These are phyloP conservation scores for Callyntrura sp. DNA, from an alignment of 2,888 invertebrate species.

Conservation along the genomic window DNA sequence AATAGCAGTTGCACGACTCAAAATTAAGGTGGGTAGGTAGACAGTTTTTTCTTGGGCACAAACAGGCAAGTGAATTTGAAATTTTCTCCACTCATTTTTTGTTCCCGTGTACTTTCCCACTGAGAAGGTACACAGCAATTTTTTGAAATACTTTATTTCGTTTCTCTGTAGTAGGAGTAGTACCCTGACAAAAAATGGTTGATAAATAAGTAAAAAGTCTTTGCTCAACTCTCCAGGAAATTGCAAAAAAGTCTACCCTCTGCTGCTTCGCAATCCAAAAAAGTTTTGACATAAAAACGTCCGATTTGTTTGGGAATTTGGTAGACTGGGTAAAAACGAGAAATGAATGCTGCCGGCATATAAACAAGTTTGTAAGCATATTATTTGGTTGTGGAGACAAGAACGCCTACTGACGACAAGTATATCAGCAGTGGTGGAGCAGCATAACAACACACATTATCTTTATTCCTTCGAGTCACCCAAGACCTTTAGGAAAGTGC, in stretches of 20 bases:
- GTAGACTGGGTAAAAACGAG: slow-evolving; percentile 3
- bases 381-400: not conserved
- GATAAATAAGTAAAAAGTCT: slow-evolving; percentile 49
- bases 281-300: slow-evolving; percentile 59
- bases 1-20: not conserved
- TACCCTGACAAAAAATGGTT: slow-evolving; percentile 17
- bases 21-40: not conserved
- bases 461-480: too few relatives aligned
- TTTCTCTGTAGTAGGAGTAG: not conserved
- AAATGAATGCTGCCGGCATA: slow-evolving; percentile 29
- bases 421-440: too few relatives aligned
- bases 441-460: too few relatives aligned
- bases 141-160: too few relatives aligned
- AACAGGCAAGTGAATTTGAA: not conserved
- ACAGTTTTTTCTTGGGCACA: not conserved
- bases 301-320: slow-evolving; percentile 32
- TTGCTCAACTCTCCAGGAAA: slow-evolving; percentile 41
- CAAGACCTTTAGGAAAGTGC: too few relatives aligned
- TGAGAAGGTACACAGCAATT: too few relatives aligned
- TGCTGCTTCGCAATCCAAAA: slow-evolving; percentile 34
- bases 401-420: too few relatives aligned
- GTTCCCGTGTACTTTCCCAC: not conserved
- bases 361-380: not conserved
- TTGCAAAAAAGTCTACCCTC: slow-evolving; percentile 32
- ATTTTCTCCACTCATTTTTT: not conserved